These are phyloP conservation scores for Esox niger DNA, from an alignment of 2,113 vertebrate genomes.

Conservation along the genomic window DNA sequence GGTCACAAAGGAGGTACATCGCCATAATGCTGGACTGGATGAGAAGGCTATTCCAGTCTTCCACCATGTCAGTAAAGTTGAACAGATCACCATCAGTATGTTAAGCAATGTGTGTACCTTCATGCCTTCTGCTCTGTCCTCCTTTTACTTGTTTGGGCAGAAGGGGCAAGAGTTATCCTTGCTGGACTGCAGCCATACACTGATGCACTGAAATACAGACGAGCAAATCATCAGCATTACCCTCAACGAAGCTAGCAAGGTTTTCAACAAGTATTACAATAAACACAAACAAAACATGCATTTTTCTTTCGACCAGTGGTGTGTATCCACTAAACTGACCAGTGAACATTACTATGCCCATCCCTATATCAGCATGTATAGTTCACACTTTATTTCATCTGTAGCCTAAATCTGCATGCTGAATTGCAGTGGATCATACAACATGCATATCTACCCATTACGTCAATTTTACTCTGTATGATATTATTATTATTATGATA, in stretches of 20 bases:
- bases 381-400: too few relatives aligned
- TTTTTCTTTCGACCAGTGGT: too few relatives aligned
- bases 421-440: too few relatives aligned
- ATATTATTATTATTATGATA: too few relatives aligned
- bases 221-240: slow-evolving; percentile 5
- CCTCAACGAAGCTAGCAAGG: neutral
- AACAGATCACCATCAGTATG: neutral
- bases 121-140: neutral
- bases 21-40: neutral
- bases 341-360: too few relatives aligned
- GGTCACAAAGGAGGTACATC: too few relatives aligned
- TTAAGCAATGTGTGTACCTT: neutral
- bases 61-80: neutral
- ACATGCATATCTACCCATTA: too few relatives aligned
- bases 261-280: neutral
- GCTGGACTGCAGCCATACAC: slow-evolving; percentile 83
- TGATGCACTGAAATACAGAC: slow-evolving; percentile 79
- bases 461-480: too few relatives aligned
- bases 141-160: slow-evolving; percentile 69
- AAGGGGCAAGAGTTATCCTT: slow-evolving; percentile 82
- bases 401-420: too few relatives aligned
- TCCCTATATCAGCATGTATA: too few relatives aligned
- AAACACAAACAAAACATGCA: too few relatives aligned
- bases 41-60: neutral
- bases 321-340: too few relatives aligned